Evolutionary conservation across 2,797 vertebrate genomes (phyloP), one percentile per base, ranked within the genome.

Genomic region (Miichthys miiuy): DNA sequence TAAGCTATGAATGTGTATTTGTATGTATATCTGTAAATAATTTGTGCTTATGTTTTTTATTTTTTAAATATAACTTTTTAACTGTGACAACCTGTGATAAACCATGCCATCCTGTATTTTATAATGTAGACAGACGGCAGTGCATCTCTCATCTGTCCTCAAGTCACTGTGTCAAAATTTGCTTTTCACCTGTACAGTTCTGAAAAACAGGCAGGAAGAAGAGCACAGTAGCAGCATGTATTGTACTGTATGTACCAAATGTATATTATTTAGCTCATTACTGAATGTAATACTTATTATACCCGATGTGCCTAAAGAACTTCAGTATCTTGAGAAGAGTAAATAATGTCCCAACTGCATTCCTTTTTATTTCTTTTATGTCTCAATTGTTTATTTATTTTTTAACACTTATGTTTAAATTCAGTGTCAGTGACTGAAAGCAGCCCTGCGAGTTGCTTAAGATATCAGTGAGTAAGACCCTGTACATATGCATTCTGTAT

Each of bases 1-100:
- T 68, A 76, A 79, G 38, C 17, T 81, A 72, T 14, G 50, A 47
- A 17, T 82, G 9, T 85, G 21, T 23, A 55, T 83, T 73, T 89
- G 56, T 89, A 68, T 72, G 8, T 38, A 85, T 75, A 83, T 68
- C 27, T 87, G 54, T 89, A 84, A 64, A 86, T 11, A 62, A 60
- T 11, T 11, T 46, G 16, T 72, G 0, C 23, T 67, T 13, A 16
- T 20, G 7, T 18, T 74, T 68, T 83, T 69, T 71, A 42, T 74
- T 73, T 72, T 86, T 21, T 68, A 72, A 63, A 80, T 79, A 74
- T 72, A 1, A 54, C 13, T 66, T 5, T 58, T 3, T 73, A 70
- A 68, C 42, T 50, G 47, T 50, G 17, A 38, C 34, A 27, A 11
- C 7, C 25, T 57, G 38, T 65, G 34, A 68, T 41, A 41, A 52